Evolutionary conservation across 2,797 vertebrate species (phyloP), one percentile per base, ranked within the genome.

Genomic region (Notolepis coatsorum): DNA sequence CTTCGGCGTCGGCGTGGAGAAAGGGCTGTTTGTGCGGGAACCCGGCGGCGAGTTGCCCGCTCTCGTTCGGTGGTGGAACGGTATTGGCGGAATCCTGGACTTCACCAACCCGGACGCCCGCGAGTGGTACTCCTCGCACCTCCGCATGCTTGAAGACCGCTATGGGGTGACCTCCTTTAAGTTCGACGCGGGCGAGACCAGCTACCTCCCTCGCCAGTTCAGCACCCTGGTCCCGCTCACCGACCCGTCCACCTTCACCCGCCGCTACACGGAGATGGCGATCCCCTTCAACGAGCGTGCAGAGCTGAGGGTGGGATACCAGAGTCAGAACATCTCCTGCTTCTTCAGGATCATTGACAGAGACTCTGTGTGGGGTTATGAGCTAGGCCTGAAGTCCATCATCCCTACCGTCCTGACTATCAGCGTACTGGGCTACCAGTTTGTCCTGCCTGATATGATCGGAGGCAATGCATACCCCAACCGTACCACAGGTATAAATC

Each of bases 241-340:
- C 0, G 95, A 99, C 79, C 96, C 96, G 38, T 96, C 93, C 75
- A 87, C 92, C 15, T 99, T 96, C 90, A 97, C 95, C 3, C 92
- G 93, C 21, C 90, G 90, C 71, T 99, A 97, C 87, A 90, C 94
- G 0, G 94, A 96, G 85, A 95, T 96, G 94, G 95, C 94, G 1
- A 82, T 92, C 31, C 94, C 93, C 0, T 96, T 94, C 77, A 94
- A 89, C 5, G 92, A 94, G 18, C 91, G 89, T 5, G 96, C 94
- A 0, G 96, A 95, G 89, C 92, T 97, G 25, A 87, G 94, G 20
- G 92, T 96, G 6, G 93, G 95, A 10, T 95, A 96, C 86, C 93
- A 95, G 78, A 97, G 96, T 0, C 97, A 99, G 88, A 94, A 97
- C 75, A 96, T 98, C 88, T 97, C 96, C n/a, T 97, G 96, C 82